Base-by-base conservation (phyloP, 2,797 vertebrate species). In the Tenualosa thibaudeaui region DNA sequence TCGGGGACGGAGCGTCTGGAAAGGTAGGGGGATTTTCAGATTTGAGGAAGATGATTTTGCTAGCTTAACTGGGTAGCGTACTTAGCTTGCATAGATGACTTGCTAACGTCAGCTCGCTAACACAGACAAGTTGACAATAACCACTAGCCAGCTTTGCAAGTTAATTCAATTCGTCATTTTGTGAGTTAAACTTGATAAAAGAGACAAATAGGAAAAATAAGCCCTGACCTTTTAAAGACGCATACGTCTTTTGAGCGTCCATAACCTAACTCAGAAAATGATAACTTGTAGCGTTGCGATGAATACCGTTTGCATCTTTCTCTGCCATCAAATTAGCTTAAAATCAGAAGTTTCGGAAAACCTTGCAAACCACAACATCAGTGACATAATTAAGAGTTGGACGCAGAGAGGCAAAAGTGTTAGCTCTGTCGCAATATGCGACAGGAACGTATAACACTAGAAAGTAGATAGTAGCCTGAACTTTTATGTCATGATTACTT, bases 1-100 rank as follows among this genome's bases (percentile, higher is more conserved):
- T 99, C 89, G 98, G 98, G 91, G 98, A 99, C 92, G 98, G 98
- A 89, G 97, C 98, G 82, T 97, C 97, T 87, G 98, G 98, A 90
- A 99, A 99, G 98, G 98, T 99, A 93, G 96, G 96, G 93, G 82
- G 90, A 84, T 85, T 56, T 53, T 85, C 40, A 85, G 84, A 82
- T 86, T 88, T 84, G 60, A 71, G 40, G 4, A 46, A 40, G 50
- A 62, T 81, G 83, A 83, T 75, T 75, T 88, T 84, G 84, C 17
- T 26, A 85, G 12, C 65, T 71, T 46, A 37, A 19, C 17, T 53
- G 15, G 54, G 3, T 56, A 22, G 4, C 54, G 15, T 75, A 13
- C 13, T 37, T 75, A 75, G 68, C 68, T 40, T 71, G 10, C 65
- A 40, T 65, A 65, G 24, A n/a, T 24, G 60, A 65, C n/a, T 71